Conservation (phyloP, 2,113 vertebrate species). For the Tautogolabrus adspersus region DNA sequence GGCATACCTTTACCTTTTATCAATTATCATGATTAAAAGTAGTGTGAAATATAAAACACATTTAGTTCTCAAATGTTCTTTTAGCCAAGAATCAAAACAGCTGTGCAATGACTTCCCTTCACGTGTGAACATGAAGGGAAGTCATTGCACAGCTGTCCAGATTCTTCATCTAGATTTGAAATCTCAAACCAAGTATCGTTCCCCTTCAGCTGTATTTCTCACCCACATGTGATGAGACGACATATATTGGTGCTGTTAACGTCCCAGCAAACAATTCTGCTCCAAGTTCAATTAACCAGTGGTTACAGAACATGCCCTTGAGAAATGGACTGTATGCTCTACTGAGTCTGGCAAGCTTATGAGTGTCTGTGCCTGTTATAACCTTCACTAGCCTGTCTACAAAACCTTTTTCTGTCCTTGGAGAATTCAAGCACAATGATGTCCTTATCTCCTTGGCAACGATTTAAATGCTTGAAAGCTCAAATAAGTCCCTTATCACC, state of each 20-base stretch:
- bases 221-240: constrained; percentile 45
- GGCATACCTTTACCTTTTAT: no score
- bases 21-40: no score
- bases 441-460: constrained; percentile 83
- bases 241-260: constrained; percentile 54
- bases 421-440: constrained; percentile 80
- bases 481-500: constrained; percentile 77
- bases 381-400: constrained; percentile 75
- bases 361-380: constrained; percentile 54
- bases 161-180: constrained; percentile 6
- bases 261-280: constrained; percentile 69
- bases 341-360: constrained; percentile 43
- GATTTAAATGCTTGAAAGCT: constrained; percentile 79
- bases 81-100: no score
- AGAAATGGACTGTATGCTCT: constrained; percentile 76
- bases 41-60: no score
- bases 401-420: constrained; percentile 76
- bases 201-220: constrained; percentile 44
- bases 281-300: constrained; percentile 69
- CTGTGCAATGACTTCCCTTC: no score
- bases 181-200: constrained; percentile 29
- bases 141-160: constrained; percentile 1
- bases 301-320: constrained; percentile 75
- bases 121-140: constrained; percentile 17
- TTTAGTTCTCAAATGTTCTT: no score